Conservation (phyloP, 2,113 vertebrate species). For the Trogon surrucura region DNA sequence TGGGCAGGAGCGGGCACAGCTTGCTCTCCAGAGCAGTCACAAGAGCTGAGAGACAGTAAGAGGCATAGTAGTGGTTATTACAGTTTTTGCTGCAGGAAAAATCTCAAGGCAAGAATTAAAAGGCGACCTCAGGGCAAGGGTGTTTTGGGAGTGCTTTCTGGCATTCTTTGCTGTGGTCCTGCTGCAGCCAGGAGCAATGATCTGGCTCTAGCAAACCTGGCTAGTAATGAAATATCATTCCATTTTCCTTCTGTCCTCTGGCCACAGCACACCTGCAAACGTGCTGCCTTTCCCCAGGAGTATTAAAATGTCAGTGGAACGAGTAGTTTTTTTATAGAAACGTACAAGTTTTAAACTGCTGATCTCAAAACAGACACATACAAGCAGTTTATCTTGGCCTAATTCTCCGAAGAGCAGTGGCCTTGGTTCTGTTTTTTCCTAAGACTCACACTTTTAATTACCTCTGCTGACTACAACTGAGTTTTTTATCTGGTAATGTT, state of each 20-base stretch:
- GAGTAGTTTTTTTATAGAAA: not conserved
- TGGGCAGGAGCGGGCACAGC: not conserved
- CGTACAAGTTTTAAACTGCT: not conserved
- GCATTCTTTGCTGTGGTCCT: not conserved
- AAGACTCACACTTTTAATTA: not conserved
- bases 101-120: not conserved
- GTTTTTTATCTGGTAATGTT: not conserved
- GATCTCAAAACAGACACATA: not conserved
- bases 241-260: not conserved
- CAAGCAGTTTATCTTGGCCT: not conserved
- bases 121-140: not conserved
- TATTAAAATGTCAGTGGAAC: not conserved
- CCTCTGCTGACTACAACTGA: not conserved
- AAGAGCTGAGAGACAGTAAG: not conserved
- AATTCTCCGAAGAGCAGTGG: not conserved
- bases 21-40: not conserved
- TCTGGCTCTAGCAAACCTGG: not conserved
- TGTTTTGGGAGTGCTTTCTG: not conserved
- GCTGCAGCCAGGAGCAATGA: not conserved
- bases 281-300: not conserved
- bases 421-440: not conserved
- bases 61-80: not conserved
- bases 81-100: not conserved
- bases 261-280: not conserved
- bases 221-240: not conserved